These are phyloP conservation scores for Panurus biarmicus DNA, from an alignment of 2,113 vertebrate genomes.

Conservation along the genomic window DNA sequence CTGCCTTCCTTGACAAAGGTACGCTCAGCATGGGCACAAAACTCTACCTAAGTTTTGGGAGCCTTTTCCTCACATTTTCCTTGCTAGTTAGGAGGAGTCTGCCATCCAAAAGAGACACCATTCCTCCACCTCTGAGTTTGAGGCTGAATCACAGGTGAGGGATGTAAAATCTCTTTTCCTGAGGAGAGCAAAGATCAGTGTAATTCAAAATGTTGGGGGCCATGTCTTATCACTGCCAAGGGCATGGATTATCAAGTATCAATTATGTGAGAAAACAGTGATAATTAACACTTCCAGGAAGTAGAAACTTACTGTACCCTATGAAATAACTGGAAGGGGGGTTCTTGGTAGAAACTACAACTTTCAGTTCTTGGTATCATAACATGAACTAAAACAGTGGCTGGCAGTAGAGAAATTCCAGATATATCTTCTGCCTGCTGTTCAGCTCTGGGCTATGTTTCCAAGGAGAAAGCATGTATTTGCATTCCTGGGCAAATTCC, in stretches of 20 bases:
- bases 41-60: neutral
- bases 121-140: neutral
- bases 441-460: neutral
- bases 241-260: neutral
- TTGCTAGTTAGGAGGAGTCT: neutral
- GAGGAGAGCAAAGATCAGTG: neutral
- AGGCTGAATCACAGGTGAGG: neutral
- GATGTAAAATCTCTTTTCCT: neutral
- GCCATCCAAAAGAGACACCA: neutral
- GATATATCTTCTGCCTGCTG: neutral
- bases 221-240: neutral
- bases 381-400: neutral
- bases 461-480: neutral
- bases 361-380: neutral
- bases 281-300: neutral
- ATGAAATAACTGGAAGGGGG: neutral
- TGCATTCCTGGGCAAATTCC: neutral
- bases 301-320: neutral
- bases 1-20: neutral
- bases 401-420: neutral
- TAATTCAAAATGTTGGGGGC: neutral
- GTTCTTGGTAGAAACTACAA: neutral
- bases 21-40: neutral
- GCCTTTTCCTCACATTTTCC: neutral
- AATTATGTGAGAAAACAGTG: neutral